These are phyloP conservation scores for Pyrgus malvae DNA, from an alignment of 2,888 invertebrate genomes.

Conservation along the genomic window DNA sequence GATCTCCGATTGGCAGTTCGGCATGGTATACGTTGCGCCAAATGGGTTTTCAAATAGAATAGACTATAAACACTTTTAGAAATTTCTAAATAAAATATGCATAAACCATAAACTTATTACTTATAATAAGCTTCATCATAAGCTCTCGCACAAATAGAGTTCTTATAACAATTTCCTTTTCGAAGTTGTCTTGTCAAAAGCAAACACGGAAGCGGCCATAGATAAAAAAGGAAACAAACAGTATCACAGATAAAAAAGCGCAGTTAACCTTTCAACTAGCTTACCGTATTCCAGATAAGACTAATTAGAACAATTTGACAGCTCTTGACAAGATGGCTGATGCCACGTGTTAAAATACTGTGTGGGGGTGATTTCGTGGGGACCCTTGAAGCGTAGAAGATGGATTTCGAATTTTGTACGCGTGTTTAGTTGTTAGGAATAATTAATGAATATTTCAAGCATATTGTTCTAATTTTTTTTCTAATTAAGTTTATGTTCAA, in stretches of 20 bases:
- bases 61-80: no score
- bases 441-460: constrained; percentile 10
- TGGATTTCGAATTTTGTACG: constrained; percentile 6
- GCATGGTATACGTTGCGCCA: no score
- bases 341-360: constrained; percentile 30
- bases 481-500: no score
- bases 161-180: neutral
- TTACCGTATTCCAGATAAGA: constrained; percentile 29
- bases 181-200: neutral
- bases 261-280: constrained; percentile 32
- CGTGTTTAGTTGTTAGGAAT: constrained; percentile 5
- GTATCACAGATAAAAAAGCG: constrained; percentile 24
- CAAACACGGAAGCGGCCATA: constrained; percentile 7
- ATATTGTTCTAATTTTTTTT: neutral
- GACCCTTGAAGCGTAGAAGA: constrained; percentile 10
- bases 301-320: constrained; percentile 35
- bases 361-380: constrained; percentile 11
- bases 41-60: no score
- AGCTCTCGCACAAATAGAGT: neutral
- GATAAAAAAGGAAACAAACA: constrained; percentile 28
- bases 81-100: no score
- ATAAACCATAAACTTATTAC: no score
- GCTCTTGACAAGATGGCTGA: constrained; percentile 32
- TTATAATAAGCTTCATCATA: no score
- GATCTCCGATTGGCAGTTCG: no score